These are phyloP conservation scores for Tadarida brasiliensis DNA, from an alignment of 2,797 vertebrate species.

Conservation along the genomic window DNA sequence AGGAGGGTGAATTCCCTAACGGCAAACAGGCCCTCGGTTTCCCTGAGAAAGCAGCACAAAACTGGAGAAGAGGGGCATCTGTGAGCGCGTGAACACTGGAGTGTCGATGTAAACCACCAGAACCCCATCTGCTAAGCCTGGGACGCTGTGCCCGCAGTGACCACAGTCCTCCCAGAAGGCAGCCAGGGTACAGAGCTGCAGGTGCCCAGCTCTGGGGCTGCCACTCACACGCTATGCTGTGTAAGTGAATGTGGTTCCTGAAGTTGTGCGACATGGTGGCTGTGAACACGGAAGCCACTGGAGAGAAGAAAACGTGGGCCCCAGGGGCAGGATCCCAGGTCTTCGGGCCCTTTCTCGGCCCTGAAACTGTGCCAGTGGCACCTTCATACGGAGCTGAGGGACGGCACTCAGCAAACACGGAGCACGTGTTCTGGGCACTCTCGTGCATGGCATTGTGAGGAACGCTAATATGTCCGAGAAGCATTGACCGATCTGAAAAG, in stretches of 20 bases:
- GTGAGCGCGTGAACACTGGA: not conserved
- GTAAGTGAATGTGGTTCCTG: not conserved
- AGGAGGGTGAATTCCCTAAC: not conserved
- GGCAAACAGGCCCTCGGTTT: not conserved
- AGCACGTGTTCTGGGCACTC: not conserved
- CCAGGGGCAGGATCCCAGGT: not conserved
- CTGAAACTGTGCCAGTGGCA: not conserved
- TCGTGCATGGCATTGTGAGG: not conserved
- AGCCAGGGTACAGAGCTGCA: not conserved
- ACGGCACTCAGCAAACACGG: not conserved
- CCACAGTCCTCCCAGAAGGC: not conserved
- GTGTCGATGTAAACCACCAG: not conserved
- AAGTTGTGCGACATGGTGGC: not conserved
- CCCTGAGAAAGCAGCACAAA: not conserved
- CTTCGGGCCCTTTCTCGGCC: not conserved
- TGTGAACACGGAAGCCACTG: not conserved
- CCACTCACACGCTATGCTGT: not conserved
- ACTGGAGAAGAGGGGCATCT: not conserved
- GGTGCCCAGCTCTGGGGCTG: not conserved
- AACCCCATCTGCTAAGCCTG: not conserved
- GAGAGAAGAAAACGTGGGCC: not conserved
- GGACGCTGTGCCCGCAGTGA: too few species aligned
- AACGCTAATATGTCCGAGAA: not conserved
- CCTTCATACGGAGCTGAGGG: not conserved
- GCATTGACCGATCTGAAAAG: not conserved